Evolutionary conservation across 2,113 vertebrate species (phyloP).

Genomic region (Phodopus roborovskii): DNA sequence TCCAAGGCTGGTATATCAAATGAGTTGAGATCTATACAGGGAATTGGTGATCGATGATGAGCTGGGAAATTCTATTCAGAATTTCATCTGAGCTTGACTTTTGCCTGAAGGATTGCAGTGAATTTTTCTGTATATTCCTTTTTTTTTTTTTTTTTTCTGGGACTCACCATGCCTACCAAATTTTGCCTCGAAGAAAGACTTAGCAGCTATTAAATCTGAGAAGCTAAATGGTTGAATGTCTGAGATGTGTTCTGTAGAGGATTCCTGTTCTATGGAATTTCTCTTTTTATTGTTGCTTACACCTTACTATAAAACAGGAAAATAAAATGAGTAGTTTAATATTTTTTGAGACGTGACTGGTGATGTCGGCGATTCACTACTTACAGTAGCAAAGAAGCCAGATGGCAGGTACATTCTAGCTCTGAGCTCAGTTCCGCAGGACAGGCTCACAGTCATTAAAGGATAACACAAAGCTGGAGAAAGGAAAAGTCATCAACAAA

Average conservation of each 20-base stretch:
- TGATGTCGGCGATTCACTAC: background rate
- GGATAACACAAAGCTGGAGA: background rate
- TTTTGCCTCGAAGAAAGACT: background rate
- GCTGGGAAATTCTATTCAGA: slow-evolving; percentile 12
- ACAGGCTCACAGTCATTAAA: background rate
- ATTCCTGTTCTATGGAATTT: background rate
- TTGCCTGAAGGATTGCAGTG: slow-evolving; percentile 19
- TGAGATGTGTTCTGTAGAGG: background rate
- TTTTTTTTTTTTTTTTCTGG: background rate
- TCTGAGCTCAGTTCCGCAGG: background rate
- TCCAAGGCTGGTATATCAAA: background rate
- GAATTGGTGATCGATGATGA: slow-evolving; percentile 1
- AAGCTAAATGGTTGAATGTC: background rate
- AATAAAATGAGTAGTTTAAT: slow-evolving; percentile 2
- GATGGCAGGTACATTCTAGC: background rate
- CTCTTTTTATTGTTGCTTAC: slow-evolving; percentile 20
- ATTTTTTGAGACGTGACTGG: background rate
- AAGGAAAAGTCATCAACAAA: background rate
- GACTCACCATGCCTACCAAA: background rate
- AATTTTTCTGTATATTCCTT: slow-evolving; percentile 4
- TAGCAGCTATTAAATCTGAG: background rate
- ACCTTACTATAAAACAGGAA: background rate
- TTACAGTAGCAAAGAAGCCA: background rate
- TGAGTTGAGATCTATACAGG: background rate
- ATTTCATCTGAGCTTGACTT: slow-evolving; percentile 11